Evolutionary conservation across 2,113 vertebrate genomes (phyloP).

Genomic region (Rhynchomys soricoides): DNA sequence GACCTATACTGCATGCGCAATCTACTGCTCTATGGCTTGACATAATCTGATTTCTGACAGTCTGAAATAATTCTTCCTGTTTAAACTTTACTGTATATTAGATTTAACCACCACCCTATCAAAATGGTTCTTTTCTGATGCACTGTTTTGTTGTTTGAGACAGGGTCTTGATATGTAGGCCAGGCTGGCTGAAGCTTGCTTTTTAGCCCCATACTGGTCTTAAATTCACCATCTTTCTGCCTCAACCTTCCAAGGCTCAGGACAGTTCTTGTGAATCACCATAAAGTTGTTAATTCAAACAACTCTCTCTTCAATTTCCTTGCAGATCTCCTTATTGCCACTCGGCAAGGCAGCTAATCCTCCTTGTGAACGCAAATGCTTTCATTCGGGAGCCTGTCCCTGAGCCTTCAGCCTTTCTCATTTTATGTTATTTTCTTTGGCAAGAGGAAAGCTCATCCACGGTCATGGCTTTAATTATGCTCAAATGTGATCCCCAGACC

Average conservation of each 20-base stretch:
- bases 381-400: neutral
- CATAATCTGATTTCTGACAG: neutral
- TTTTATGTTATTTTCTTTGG: constrained; percentile 18
- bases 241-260: neutral
- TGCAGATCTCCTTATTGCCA: neutral
- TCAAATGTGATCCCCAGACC: neutral
- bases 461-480: neutral
- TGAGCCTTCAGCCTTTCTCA: neutral
- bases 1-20: neutral
- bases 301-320: neutral
- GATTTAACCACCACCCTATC: neutral
- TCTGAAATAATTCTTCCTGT: neutral
- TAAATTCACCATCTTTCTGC: neutral
- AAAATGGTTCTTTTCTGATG: neutral
- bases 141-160: neutral
- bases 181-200: neutral
- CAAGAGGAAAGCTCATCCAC: neutral
- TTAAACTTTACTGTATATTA: neutral
- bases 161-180: neutral
- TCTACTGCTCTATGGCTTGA: neutral
- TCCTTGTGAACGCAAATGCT: neutral
- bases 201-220: neutral
- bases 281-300: neutral
- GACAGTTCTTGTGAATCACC: neutral
- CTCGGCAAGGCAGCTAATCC: neutral